Percentiles rank a stretch among this genome's conserved stretches.
These are phyloP conservation scores for Tor tambroides DNA, from an alignment of 2,113 vertebrate species.

Conservation along the genomic window DNA sequence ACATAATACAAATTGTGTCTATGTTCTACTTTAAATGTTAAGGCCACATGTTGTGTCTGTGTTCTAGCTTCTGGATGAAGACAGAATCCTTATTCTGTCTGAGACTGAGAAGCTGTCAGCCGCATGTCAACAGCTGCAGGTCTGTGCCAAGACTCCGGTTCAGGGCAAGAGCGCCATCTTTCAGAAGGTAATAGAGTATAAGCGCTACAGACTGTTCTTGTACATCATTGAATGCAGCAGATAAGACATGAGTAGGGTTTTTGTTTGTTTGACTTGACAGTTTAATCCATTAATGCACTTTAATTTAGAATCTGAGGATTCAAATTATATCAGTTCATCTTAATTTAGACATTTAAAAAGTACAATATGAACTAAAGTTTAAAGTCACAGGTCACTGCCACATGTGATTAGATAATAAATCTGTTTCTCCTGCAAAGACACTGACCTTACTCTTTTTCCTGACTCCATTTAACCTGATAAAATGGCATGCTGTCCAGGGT, in stretches of 20 bases:
- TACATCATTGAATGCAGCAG: background rate
- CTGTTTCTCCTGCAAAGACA: conserved; percentile 57
- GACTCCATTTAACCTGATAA: conserved; percentile 46
- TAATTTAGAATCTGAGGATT: background rate
- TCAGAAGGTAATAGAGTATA: conserved; percentile 82
- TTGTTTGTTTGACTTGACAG: background rate
- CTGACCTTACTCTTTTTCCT: conserved; percentile 45
- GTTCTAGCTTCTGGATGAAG: conserved; percentile 85
- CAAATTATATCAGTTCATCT: background rate
- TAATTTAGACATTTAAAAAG: background rate
- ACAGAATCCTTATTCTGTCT: conserved; percentile 82
- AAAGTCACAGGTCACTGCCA: background rate
- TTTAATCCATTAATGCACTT: background rate
- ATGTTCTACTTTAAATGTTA: background rate
- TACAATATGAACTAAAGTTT: background rate
- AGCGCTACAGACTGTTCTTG: background rate
- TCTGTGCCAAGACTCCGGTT: conserved; percentile 80
- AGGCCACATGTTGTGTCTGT: conserved; percentile 8
- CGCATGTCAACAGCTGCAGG: conserved; percentile 88
- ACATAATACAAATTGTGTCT: background rate
- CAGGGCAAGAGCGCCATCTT: conserved; percentile 92
- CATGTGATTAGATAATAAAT: background rate
- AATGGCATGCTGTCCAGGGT: conserved; percentile 44
- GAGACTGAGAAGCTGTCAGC: conserved; percentile 90
- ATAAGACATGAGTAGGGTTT: background rate